A percentile compares a stretch with the other conserved stretches of the same genome.
Evolutionary conservation across 2,797 vertebrate species (phyloP).

Genomic region (Petrocephalus sullivani): DNA sequence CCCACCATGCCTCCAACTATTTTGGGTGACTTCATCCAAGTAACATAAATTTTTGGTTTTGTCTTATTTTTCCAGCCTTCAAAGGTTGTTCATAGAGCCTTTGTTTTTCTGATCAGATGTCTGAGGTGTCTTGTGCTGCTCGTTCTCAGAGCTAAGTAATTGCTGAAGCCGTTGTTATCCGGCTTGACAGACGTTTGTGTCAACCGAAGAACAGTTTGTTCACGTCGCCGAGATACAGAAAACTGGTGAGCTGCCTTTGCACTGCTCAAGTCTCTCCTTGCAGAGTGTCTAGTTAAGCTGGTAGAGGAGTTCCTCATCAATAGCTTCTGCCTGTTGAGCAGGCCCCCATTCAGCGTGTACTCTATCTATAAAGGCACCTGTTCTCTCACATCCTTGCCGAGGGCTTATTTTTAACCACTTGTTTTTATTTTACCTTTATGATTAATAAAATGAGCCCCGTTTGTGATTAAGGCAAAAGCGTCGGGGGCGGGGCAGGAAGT

Average conservation of each 20-base stretch:
- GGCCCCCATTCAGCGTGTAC: neutral
- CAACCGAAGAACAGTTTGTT: neutral
- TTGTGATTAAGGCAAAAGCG: conserved; percentile 55
- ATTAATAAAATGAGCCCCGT: neutral
- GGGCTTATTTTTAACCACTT: neutral
- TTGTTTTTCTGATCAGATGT: neutral
- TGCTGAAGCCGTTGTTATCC: neutral
- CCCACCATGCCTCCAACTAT: neutral
- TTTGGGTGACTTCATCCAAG: neutral
- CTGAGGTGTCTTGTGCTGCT: neutral
- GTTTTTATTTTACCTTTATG: neutral
- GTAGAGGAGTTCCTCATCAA: neutral
- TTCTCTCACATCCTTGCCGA: neutral
- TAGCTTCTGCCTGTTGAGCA: neutral
- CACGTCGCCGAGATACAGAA: neutral
- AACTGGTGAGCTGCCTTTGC: neutral
- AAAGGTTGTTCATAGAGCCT: neutral
- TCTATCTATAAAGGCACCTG: neutral
- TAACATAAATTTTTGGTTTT: neutral
- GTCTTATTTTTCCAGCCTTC: neutral
- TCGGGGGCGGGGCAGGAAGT: conserved; percentile 59
- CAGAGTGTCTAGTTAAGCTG: neutral
- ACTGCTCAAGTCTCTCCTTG: neutral
- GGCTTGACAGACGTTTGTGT: neutral
- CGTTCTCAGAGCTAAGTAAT: neutral